Percentiles rank a stretch among this genome's conserved stretches.
phyloP scores from a whole-genome alignment of 2,888 invertebrate genomes.

The Cephus nigrinus region DNA sequence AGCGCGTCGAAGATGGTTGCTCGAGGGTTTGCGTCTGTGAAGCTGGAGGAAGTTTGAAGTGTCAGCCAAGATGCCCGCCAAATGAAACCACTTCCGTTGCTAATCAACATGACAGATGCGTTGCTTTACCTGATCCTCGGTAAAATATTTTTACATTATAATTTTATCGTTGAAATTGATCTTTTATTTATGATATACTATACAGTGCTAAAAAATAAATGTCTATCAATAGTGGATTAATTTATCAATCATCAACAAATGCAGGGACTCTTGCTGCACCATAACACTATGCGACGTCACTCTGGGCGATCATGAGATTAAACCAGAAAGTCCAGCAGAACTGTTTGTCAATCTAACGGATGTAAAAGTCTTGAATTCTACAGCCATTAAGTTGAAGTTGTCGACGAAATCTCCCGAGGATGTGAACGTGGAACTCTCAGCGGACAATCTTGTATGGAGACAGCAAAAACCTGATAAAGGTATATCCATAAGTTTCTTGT shows the following conservation, averaged over 20 bases:
- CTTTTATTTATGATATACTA: neutral
- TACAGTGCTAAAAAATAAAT: neutral
- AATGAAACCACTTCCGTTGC: constrained; percentile 54
- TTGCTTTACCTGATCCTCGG: constrained; percentile 81
- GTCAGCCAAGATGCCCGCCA: constrained; percentile 74
- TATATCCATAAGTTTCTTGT: constrained; percentile 23
- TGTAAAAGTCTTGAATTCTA: constrained; percentile 61
- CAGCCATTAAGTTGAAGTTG: constrained; percentile 57
- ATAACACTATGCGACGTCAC: constrained; percentile 88
- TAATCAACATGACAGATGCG: constrained; percentile 77
- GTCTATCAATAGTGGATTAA: neutral
- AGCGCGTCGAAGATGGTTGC: constrained; percentile 84
- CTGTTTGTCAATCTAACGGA: constrained; percentile 56
- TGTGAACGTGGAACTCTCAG: constrained; percentile 55
- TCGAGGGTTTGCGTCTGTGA: constrained; percentile 82
- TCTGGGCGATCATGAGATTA: constrained; percentile 77
- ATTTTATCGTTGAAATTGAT: neutral
- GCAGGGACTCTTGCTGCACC: constrained; percentile 84
- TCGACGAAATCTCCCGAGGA: constrained; percentile 51
- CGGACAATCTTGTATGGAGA: constrained; percentile 59
- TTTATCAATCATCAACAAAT: constrained; percentile 17
- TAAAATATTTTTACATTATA: constrained; percentile 25
- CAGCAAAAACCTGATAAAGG: constrained; percentile 57
- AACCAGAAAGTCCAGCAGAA: constrained; percentile 55
- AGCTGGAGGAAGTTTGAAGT: constrained; percentile 78